These are phyloP conservation scores for Armadillidium nasatum DNA, from an alignment of 1,140 invertebrate species.

Conservation along the genomic window DNA sequence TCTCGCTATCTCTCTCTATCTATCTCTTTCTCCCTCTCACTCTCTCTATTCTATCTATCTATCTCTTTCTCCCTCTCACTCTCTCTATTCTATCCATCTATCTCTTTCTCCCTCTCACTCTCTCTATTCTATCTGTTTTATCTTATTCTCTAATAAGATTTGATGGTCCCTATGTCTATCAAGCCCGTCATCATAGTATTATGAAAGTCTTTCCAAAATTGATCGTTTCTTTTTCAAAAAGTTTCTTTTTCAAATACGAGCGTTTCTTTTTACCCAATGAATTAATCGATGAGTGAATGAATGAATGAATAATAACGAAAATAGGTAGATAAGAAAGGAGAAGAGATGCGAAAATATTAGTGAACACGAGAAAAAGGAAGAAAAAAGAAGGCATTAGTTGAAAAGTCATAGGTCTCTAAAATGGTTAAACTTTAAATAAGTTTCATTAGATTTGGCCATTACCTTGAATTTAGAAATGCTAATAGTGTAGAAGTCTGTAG, in stretches of 20 bases:
- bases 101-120: no score
- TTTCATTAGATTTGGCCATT: slow-evolving; percentile 8
- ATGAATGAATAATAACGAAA: no score
- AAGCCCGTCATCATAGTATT: neutral
- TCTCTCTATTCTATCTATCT: neutral
- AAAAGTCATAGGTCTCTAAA: slow-evolving; percentile 1
- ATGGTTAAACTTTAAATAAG: slow-evolving; percentile 14
- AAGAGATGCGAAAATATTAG: no score
- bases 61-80: no score
- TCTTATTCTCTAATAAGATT: neutral
- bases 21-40: neutral
- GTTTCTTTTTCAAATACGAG: no score
- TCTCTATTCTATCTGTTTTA: no score
- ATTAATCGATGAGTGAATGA: no score
- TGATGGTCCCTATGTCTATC: slow-evolving; percentile 1
- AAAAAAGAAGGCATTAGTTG: neutral
- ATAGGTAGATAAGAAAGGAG: no score
- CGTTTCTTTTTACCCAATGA: no score
- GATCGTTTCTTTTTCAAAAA: neutral
- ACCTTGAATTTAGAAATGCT: slow-evolving; percentile 4
- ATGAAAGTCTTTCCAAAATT: neutral
- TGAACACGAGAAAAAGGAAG: no score
- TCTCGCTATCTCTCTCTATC: no score
- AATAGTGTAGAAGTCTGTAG: neutral
- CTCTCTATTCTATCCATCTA: no score